Conservation (phyloP, 30 jellyfish, hydroid and myxozoan genomes). For the Chironex yamaguchii region DNA sequence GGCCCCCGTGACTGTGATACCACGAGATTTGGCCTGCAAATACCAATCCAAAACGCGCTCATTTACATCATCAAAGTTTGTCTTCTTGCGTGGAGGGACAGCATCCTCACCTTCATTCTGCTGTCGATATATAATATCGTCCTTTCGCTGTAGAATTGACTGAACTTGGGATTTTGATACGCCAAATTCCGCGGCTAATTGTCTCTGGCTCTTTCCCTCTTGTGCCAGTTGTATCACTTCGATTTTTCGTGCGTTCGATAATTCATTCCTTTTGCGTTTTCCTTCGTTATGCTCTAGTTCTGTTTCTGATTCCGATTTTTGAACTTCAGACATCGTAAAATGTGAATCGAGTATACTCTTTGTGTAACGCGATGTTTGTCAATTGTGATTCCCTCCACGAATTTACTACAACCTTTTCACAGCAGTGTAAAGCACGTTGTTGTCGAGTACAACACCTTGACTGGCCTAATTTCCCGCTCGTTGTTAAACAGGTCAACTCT, state of each 20-base stretch:
- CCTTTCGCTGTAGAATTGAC: not conserved
- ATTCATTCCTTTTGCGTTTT: not conserved
- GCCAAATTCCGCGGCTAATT: not conserved
- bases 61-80: not conserved
- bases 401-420: no score
- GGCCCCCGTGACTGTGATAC: not conserved
- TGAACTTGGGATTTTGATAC: not conserved
- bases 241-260: not conserved
- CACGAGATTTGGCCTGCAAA: not conserved
- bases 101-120: not conserved
- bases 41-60: not conserved
- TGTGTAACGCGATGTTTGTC: no score
- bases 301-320: no score
- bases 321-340: no score
- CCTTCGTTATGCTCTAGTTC: no score
- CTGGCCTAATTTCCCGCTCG: no score
- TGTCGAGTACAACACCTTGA: no score
- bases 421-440: no score
- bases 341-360: no score
- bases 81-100: not conserved
- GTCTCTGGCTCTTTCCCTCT: not conserved
- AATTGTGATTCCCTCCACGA: no score
- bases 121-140: not conserved
- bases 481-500: no score
- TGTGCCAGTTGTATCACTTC: not conserved